Percentiles rank a stretch among this genome's conserved stretches.
phyloP scores from a whole-genome alignment of 64 coral and sea anemone genomes.

The Porites lutea region DNA sequence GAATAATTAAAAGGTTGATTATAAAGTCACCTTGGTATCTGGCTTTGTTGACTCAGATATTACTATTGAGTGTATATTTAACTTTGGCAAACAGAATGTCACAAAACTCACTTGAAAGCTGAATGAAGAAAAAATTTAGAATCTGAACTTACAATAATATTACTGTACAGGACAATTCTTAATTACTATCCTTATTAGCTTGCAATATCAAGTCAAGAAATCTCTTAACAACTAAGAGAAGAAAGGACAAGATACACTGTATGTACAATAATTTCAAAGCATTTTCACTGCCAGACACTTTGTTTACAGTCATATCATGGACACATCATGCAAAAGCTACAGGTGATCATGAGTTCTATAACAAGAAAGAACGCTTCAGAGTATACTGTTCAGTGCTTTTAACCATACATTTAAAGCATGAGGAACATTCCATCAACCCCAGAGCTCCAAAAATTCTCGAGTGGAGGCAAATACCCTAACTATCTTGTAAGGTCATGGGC shows the following conservation, averaged over 20 bases:
- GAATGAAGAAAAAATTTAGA: neutral
- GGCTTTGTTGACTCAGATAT: neutral
- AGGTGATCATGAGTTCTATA: no score
- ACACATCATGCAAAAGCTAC: neutral
- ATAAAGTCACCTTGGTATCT: constrained; percentile 11
- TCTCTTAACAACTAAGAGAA: no score
- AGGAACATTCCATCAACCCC: neutral
- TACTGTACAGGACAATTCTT: no score
- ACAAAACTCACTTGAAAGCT: neutral
- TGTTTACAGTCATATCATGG: neutral
- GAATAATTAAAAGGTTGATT: neutral
- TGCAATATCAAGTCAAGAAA: no score
- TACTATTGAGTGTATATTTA: neutral
- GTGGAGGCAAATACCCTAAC: constrained; percentile 31
- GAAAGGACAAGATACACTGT: no score
- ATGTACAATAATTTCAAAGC: no score
- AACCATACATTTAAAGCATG: neutral
- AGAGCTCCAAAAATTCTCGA: neutral
- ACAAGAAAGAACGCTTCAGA: no score
- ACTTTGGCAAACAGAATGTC: neutral
- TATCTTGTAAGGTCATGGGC: constrained; percentile 44
- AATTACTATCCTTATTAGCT: no score
- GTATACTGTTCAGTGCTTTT: neutral
- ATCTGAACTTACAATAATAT: neutral
- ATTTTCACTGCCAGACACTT: neutral